phyloP scores from a whole-genome alignment of 2,888 invertebrate species.

The Abrostola tripartita region DNA sequence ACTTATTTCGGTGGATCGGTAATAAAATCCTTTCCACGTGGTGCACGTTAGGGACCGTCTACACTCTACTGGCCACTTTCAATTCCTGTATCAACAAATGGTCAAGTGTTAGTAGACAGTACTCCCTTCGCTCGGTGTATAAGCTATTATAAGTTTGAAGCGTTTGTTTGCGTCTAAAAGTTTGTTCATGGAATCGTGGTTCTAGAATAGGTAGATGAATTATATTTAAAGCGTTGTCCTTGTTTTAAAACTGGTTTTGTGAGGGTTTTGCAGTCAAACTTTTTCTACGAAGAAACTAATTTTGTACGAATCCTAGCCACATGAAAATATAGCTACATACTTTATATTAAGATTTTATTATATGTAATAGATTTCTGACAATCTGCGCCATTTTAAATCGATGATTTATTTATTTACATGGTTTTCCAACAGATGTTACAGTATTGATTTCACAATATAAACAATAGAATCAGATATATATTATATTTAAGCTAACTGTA shows the following conservation, averaged over 20 bases:
- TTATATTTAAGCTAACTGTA: too few species aligned
- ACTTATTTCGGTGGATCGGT: slow-evolving; percentile 56
- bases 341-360: too few species aligned
- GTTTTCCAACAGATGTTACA: too few species aligned
- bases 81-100: slow-evolving; percentile 25
- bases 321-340: too few species aligned
- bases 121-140: background rate
- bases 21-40: slow-evolving; percentile 47
- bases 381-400: too few species aligned
- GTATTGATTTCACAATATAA: too few species aligned
- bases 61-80: slow-evolving; percentile 30
- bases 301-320: too few species aligned
- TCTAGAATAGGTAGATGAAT: background rate
- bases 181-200: background rate
- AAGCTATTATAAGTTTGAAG: background rate
- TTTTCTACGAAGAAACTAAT: too few species aligned
- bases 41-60: slow-evolving; percentile 38
- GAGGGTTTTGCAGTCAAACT: too few species aligned
- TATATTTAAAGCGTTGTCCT: background rate
- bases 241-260: background rate
- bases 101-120: slow-evolving; percentile 11
- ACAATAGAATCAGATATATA: too few species aligned
- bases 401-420: too few species aligned
- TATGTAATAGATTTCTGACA: too few species aligned
- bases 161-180: background rate